Evolutionary conservation across 2,888 invertebrate genomes (phyloP).

Genomic region (Dioctria rufipes): DNA sequence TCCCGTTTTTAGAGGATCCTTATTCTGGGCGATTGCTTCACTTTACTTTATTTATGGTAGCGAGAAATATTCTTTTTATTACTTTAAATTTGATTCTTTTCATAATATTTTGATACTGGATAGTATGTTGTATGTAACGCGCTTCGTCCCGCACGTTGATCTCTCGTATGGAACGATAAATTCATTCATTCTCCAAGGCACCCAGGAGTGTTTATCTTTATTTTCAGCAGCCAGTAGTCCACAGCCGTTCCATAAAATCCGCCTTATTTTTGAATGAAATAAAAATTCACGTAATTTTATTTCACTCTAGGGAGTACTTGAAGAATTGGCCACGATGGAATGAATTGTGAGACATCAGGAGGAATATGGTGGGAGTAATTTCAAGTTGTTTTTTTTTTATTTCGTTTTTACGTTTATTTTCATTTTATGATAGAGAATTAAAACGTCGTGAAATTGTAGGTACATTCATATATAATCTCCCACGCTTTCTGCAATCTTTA

Average conservation of each 20-base stretch:
- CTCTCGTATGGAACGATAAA: not conserved
- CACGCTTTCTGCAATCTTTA: not conserved
- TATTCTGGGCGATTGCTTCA: constrained; percentile 29
- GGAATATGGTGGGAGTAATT: not conserved
- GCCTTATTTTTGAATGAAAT: not conserved
- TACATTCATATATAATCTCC: too few species aligned
- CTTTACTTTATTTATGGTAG: constrained; percentile 33
- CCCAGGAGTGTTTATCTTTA: not conserved
- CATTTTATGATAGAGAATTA: not conserved
- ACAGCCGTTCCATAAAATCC: not conserved
- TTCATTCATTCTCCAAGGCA: not conserved
- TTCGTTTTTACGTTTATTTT: not conserved
- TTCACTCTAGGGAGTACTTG: constrained; percentile 11
- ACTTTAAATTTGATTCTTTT: constrained; percentile 32
- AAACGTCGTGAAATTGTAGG: not conserved
- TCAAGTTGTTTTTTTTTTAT: not conserved
- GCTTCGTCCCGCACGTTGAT: not conserved
- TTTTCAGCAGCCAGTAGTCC: not conserved
- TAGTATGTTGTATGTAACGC: not conserved
- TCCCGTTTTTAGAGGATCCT: constrained; percentile 30
- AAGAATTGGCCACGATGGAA: not conserved
- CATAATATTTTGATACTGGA: constrained; percentile 34
- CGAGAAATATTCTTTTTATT: constrained; percentile 14
- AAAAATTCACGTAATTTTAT: constrained; percentile 36
- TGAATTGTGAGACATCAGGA: not conserved